phyloP scores from a whole-genome alignment of 2,113 vertebrate genomes.

The Noturus placidus region DNA sequence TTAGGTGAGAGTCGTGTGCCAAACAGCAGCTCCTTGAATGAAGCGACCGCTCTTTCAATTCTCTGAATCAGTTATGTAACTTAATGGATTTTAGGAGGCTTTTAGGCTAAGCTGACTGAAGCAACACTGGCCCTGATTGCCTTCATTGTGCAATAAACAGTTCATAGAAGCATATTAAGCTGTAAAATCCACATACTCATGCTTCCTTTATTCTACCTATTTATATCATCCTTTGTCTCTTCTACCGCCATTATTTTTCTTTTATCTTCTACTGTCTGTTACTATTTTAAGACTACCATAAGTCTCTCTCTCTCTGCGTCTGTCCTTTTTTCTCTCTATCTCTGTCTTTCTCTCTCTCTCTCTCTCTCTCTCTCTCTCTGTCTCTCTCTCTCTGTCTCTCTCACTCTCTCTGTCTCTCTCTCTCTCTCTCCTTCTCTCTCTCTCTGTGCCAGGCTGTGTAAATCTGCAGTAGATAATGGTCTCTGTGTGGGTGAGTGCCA shows the following conservation, averaged over 20 bases:
- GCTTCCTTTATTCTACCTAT: background rate
- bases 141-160: conserved; percentile 54
- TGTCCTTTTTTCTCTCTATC: background rate
- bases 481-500: conserved; percentile 55
- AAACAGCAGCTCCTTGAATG: conserved; percentile 61
- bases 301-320: background rate
- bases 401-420: background rate
- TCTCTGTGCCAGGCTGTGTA: conserved; percentile 57
- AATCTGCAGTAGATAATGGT: conserved; percentile 67
- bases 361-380: conserved; percentile 17
- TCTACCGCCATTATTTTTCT: conserved; percentile 27
- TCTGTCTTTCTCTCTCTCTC: too few relatives aligned
- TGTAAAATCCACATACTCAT: conserved; percentile 39
- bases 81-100: conserved; percentile 48
- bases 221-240: conserved; percentile 41
- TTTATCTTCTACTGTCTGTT: conserved; percentile 17
- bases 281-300: background rate
- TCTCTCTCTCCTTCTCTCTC: background rate
- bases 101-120: conserved; percentile 52
- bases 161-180: conserved; percentile 44
- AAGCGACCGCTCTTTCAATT: conserved; percentile 59
- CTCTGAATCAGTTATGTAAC: conserved; percentile 54
- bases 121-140: conserved; percentile 52
- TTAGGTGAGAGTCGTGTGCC: conserved; percentile 56
- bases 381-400: background rate